Evolutionary conservation across 2,797 vertebrate genomes (phyloP), one percentile per base, ranked within the genome.

Genomic region (Tarsius wallacei): DNA sequence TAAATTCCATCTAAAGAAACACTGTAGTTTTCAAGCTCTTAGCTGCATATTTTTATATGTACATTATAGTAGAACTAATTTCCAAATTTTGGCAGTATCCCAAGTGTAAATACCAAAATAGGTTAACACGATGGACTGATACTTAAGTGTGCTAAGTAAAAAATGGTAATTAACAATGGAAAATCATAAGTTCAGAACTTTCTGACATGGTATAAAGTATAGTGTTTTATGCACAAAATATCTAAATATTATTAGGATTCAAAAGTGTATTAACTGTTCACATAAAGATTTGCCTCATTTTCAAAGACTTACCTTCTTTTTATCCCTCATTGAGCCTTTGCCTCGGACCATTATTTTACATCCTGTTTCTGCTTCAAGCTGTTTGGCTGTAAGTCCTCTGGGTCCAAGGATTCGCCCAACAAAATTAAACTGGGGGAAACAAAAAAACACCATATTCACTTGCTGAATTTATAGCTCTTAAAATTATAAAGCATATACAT

Each of bases 281-380:
- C 31, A 82, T 36, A 2, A 86, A 89, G 53, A 83, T 33, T 33
- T 31, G n/a, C 2, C 33, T 16, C 53, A 1, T 12, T 92, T 94
- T 97, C 28, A 97, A 83, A 19, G 59, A 77, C 98, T 99, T 99
- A 99, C 99, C 99, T 99, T 99, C 98, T 99, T 99, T 98, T 99
- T 99, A 99, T 99, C 99, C 97, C 99, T 99, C 99, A 99, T 99
- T 90, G 99, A 99, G 97, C 99, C 99, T 98, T 99, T 99, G 96
- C 99, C 99, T 99, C 99, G 99, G 97, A 99, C 99, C 99, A 99
- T 99, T 92, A 99, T 99, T 98, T 99, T 99, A 98, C 99, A 99
- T 98, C 99, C 99, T 26, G 99, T 99, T 99, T 99, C 99, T 93
- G 99, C 99, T 97, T 99, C 99, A 98, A 99, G 99, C 96, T 99